Percentiles rank a stretch among this genome's conserved stretches.
Evolutionary conservation across 1,140 invertebrate genomes (phyloP).

Genomic region (Capitella teleta): DNA sequence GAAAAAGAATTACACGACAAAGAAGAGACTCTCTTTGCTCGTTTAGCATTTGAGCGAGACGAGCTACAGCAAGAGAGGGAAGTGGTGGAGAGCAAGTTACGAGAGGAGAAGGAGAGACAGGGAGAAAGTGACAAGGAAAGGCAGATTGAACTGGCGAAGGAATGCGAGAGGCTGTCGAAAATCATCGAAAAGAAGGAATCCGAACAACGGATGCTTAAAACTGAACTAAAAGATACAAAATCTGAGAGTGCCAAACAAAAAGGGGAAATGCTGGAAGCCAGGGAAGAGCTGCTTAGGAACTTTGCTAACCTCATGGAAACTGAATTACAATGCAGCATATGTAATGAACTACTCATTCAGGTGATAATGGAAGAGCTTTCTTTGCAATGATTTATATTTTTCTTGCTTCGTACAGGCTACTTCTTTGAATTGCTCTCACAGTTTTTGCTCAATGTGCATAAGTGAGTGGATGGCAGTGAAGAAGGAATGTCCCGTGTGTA

Average conservation of each 20-base stretch:
- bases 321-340: conserved; percentile 66
- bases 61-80: conserved; percentile 16
- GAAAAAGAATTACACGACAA: conserved; percentile 18
- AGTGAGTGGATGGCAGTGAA: conserved; percentile 59
- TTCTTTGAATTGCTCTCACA: conserved; percentile 63
- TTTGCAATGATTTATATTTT: background rate
- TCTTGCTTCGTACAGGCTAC: conserved; percentile 44
- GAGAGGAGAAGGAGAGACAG: conserved; percentile 23
- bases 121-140: conserved; percentile 29
- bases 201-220: conserved; percentile 32
- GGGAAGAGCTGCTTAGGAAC: conserved; percentile 45
- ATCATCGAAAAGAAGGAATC: conserved; percentile 29
- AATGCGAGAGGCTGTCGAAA: conserved; percentile 25
- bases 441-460: conserved; percentile 66
- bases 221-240: conserved; percentile 27
- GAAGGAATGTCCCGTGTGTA: conserved; percentile 62
- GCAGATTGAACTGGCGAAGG: conserved; percentile 21
- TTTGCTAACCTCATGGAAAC: conserved; percentile 56
- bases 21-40: conserved; percentile 18
- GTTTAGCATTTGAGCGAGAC: conserved; percentile 15
- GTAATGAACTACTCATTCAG: conserved; percentile 61
- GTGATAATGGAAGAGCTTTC: conserved; percentile 13
- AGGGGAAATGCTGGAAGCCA: conserved; percentile 30
- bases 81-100: conserved; percentile 24
- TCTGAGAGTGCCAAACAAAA: conserved; percentile 26